Conservation (phyloP, 2,113 vertebrate genomes). For the Romanogobio albipinnatus region DNA sequence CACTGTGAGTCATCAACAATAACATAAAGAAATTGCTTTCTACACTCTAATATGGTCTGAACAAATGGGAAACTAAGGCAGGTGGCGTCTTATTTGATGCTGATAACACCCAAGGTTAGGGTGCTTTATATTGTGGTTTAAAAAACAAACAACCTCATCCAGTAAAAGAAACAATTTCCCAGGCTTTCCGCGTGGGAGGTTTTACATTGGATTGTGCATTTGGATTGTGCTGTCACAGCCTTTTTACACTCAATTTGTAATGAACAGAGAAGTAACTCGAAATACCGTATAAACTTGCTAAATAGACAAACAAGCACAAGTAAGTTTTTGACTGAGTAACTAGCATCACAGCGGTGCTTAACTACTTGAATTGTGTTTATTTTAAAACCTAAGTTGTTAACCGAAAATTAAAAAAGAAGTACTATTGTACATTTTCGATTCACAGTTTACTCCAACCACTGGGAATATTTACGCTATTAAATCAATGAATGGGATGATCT, state of each 20-base stretch:
- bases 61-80: conserved; percentile 54
- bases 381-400: not conserved
- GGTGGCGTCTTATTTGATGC: conserved; percentile 48
- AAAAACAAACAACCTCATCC: conserved; percentile 34
- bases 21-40: conserved; percentile 56
- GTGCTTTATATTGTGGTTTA: conserved; percentile 24
- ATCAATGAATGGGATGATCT: too few relatives aligned
- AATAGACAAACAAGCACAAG: not conserved
- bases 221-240: not conserved
- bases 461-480: too few relatives aligned
- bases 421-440: too few relatives aligned
- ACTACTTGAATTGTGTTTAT: not conserved
- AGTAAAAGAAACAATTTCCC: conserved; percentile 39
- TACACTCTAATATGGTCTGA: conserved; percentile 48
- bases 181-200: not conserved
- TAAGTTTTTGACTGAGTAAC: not conserved
- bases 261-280: not conserved
- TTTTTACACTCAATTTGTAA: conserved; percentile 16
- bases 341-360: not conserved
- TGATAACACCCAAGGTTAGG: conserved; percentile 52
- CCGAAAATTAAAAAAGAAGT: too few relatives aligned
- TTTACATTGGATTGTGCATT: not conserved
- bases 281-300: not conserved
- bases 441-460: too few relatives aligned
- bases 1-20: conserved; percentile 47